Evolutionary conservation across 2,888 invertebrate genomes (phyloP).

Genomic region (Polymixis lichenea): DNA sequence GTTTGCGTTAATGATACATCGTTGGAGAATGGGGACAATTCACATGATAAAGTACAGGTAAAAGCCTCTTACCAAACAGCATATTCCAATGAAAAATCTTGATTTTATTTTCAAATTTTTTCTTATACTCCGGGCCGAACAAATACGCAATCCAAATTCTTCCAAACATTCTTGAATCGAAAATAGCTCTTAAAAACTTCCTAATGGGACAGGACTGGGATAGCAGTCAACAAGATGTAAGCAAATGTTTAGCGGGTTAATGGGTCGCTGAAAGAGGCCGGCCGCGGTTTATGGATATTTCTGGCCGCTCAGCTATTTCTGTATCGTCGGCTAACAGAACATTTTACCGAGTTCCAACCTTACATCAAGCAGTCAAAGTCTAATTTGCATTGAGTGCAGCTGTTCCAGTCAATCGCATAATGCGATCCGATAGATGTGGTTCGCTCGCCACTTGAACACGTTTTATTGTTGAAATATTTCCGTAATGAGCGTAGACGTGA

Average conservation of each 20-base stretch:
- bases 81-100: slow-evolving; percentile 33
- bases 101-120: slow-evolving; percentile 10
- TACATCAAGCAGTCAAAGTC: slow-evolving; percentile 46
- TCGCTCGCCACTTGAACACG: slow-evolving; percentile 30
- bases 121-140: slow-evolving; percentile 18
- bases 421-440: slow-evolving; percentile 53
- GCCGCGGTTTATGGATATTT: slow-evolving; percentile 64
- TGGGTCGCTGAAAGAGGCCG: slow-evolving; percentile 62
- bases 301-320: slow-evolving; percentile 65
- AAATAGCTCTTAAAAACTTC: slow-evolving; percentile 42
- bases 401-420: slow-evolving; percentile 47
- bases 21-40: too few species aligned
- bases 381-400: slow-evolving; percentile 36
- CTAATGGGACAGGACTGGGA: slow-evolving; percentile 35
- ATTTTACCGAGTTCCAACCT: slow-evolving; percentile 38
- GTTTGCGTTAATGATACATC: not conserved
- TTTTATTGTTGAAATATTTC: slow-evolving; percentile 51
- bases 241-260: slow-evolving; percentile 60
- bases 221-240: slow-evolving; percentile 40
- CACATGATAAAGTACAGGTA: not conserved
- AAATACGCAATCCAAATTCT: slow-evolving; percentile 48
- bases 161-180: slow-evolving; percentile 30
- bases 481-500: slow-evolving; percentile 13
- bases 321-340: slow-evolving; percentile 30
- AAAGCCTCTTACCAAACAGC: slow-evolving; percentile 31